phyloP scores from a whole-genome alignment of 2,797 vertebrate genomes.

The Paguma larvata region DNA sequence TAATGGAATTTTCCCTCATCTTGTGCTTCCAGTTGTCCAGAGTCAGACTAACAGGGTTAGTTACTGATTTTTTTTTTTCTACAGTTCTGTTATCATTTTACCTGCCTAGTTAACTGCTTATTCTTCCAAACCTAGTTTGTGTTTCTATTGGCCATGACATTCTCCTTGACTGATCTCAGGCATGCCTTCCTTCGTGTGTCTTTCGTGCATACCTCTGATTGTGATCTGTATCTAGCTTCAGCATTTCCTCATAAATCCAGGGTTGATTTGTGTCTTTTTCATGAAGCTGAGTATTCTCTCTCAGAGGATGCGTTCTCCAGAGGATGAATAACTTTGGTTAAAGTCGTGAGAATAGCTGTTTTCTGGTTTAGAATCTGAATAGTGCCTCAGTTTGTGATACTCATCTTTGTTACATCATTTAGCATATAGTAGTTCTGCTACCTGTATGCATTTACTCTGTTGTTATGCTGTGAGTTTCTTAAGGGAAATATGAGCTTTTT shows the following conservation, averaged over 20 bases:
- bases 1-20: neutral
- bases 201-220: neutral
- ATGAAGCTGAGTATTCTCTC: neutral
- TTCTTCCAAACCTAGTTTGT: neutral
- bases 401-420: neutral
- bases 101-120: neutral
- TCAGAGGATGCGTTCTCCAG: neutral
- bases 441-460: neutral
- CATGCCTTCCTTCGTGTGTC: neutral
- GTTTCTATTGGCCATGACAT: neutral
- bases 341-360: neutral
- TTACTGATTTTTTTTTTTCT: neutral
- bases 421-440: neutral
- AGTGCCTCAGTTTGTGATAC: neutral
- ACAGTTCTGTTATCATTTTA: neutral
- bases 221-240: neutral
- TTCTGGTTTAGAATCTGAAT: slow-evolving; percentile 21
- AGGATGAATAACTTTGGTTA: neutral
- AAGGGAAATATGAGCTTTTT: neutral
- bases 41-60: neutral
- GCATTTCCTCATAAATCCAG: neutral
- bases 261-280: neutral
- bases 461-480: slow-evolving; percentile 7
- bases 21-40: neutral
- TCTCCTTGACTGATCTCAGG: neutral